Conservation (phyloP, 2,113 vertebrate species). For the Gymnarchus niloticus region DNA sequence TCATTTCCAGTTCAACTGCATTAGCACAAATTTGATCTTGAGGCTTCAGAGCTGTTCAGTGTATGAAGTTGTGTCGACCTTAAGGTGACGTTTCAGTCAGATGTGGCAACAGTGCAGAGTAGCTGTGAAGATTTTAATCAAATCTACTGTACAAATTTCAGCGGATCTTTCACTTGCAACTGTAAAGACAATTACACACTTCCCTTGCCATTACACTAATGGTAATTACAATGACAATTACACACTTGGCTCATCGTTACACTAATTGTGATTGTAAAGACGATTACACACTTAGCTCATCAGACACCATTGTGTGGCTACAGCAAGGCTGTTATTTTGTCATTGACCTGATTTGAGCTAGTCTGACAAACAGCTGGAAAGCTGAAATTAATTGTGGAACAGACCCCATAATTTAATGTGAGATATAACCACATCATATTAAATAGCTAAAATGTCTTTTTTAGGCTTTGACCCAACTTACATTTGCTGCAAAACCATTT, state of each 20-base stretch:
- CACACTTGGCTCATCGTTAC: neutral
- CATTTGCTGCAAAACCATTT: no score
- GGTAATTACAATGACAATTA: neutral
- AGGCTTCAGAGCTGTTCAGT: neutral
- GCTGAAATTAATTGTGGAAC: neutral
- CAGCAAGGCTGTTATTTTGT: slow-evolving; percentile 1
- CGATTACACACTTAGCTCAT: neutral
- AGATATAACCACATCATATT: neutral
- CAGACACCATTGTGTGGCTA: neutral
- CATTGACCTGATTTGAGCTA: slow-evolving; percentile 7
- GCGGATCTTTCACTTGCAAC: neutral
- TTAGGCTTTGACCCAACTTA: no score
- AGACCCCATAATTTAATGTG: neutral
- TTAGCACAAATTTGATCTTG: neutral
- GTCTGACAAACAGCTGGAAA: neutral
- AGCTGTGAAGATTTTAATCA: neutral
- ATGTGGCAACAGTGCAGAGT: neutral
- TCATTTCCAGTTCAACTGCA: neutral
- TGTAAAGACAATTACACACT: slow-evolving; percentile 18
- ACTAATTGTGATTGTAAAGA: slow-evolving; percentile 17
- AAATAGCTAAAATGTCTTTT: neutral
- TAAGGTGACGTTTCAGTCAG: neutral
- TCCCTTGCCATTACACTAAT: neutral
- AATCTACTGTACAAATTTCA: neutral
- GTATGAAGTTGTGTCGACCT: neutral